These are phyloP conservation scores for Leuciscus idus DNA, from an alignment of 2,113 vertebrate species.

Conservation along the genomic window DNA sequence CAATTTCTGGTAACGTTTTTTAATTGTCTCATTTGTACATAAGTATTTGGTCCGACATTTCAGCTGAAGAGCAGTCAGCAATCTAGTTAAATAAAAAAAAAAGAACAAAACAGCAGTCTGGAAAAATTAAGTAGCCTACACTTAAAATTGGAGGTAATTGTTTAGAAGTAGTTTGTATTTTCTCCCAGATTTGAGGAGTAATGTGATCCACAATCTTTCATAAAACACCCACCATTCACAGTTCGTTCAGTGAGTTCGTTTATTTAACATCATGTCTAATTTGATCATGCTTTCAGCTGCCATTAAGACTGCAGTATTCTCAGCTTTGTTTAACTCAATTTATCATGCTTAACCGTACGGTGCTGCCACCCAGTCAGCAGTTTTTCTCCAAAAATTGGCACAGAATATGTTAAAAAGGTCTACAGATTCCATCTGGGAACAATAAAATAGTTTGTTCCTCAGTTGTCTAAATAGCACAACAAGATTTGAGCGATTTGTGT, in stretches of 20 bases:
- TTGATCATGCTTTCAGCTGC: not conserved
- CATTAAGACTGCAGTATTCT: not conserved
- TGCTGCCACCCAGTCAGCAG: not conserved
- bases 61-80: not conserved
- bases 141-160: not conserved
- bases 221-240: not conserved
- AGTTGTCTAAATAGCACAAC: not conserved
- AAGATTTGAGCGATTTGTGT: not conserved
- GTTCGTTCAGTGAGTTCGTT: not conserved
- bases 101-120: not conserved
- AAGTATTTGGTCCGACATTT: not conserved
- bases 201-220: not conserved
- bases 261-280: constrained; percentile 13
- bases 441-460: not conserved
- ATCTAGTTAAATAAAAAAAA: not conserved
- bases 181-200: not conserved
- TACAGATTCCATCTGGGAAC: not conserved
- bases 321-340: not conserved
- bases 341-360: not conserved
- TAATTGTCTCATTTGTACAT: not conserved
- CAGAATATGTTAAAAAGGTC: not conserved
- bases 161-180: not conserved
- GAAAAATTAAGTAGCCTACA: not conserved
- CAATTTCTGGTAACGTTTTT: not conserved
- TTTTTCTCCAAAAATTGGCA: not conserved